phyloP scores from a whole-genome alignment of 2,888 invertebrate genomes.

The Drosophila monieri region DNA sequence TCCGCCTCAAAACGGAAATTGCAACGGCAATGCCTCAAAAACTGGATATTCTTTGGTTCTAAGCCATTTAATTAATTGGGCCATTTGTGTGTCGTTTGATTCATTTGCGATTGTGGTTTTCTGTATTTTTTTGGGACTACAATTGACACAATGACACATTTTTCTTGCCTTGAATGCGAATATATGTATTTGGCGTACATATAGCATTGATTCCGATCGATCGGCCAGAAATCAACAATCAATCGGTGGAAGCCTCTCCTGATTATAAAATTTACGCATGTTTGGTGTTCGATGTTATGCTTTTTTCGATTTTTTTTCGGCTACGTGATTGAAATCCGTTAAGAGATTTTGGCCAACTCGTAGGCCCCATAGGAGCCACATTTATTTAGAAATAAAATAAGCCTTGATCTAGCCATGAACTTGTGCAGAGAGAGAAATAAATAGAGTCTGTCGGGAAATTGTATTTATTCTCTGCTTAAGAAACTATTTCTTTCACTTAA shows the following conservation, averaged over 20 bases:
- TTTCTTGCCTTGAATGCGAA: conserved; percentile 42
- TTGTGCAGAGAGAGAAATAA: conserved; percentile 6
- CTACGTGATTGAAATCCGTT: conserved; percentile 51
- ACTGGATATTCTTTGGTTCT: conserved; percentile 37
- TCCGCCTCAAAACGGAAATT: conserved; percentile 49
- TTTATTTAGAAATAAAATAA: no score
- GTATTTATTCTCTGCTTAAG: background rate
- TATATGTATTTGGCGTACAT: background rate
- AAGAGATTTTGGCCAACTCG: conserved; percentile 2
- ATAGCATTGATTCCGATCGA: conserved; percentile 46
- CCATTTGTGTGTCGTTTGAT: conserved; percentile 44
- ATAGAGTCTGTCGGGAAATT: no score
- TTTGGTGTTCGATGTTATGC: conserved; percentile 56
- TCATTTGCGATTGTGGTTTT: conserved; percentile 51
- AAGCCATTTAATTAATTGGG: conserved; percentile 52
- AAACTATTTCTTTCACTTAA: background rate
- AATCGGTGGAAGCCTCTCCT: conserved; percentile 56
- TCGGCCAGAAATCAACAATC: conserved; percentile 15
- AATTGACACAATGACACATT: conserved; percentile 79
- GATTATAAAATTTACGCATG: conserved; percentile 77
- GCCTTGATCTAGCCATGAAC: conserved; percentile 17
- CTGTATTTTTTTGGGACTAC: conserved; percentile 33
- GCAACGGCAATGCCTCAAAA: conserved; percentile 22
- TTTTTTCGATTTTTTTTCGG: conserved; percentile 13
- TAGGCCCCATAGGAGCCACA: background rate